Evolutionary conservation across 2,888 invertebrate genomes (phyloP), one percentile per base, ranked within the genome.

Genomic region (Escarpia spicata): DNA sequence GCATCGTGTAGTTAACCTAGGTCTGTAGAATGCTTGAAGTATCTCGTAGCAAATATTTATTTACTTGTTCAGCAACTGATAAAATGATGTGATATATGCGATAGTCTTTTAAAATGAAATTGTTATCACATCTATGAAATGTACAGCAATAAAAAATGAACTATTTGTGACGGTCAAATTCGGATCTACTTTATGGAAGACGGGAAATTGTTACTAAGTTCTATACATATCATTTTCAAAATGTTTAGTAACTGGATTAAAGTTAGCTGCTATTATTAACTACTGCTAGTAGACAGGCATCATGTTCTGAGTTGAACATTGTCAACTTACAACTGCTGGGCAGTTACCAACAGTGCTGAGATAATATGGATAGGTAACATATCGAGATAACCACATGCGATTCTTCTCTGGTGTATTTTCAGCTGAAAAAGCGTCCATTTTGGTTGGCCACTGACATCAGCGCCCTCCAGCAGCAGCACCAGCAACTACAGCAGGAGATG

Each of bases 391-490:
- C 26, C 60, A 60, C 60, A 26, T 1, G 60, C 60, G 60, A 60
- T 19, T 60, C 60, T 60, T 60, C 60, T 60, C 60, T 60, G 60
- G 60, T 60, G 60, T 60, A 60, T 26, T 60, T 60, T 12, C 91
- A 91, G 91, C 44, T 91, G 44, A 91, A 91, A 15, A 91, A 91
- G 26, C 91, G 91, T 44, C 91, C 91, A 91, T 91, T 91, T 44
- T 91, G 91, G 91, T 15, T 91, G 91, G 43, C 91, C 91, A 91
- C 91, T 44, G 91, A 91, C 44, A 91, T 91, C 43, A 43, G 43
- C 52, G 31, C 26, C 90, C 93, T 60, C 90, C 31, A 45, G 45
- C 44, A 31, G 52, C n/a, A 93, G 93, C 43, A 92, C 90, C 60
- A 60, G 60, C 60, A 60, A 60, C 60, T 60, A 60, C 60, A 60